Base-by-base conservation (phyloP, 2,888 invertebrate species). In the Oscheius sp. region DNA sequence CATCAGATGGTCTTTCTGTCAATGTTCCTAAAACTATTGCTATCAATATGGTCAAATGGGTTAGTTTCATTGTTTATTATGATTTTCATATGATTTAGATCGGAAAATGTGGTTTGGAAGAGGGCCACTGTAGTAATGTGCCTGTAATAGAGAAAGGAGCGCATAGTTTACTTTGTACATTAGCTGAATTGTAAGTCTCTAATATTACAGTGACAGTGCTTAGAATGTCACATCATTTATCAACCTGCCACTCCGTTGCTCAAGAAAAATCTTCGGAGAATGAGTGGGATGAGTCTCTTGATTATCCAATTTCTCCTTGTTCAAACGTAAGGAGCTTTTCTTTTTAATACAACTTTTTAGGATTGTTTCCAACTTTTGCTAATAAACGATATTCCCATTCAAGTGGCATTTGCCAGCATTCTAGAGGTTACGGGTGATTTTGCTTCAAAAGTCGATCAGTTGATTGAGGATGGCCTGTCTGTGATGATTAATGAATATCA, bases 391-490 rank as follows among this genome's bases (percentile, higher is more conserved):
- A 21, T 27, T 27, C 27, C 21, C n/a, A 7, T 27, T 16, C 27
- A 58, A 58, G 58, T 27, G 1, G 58, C 25, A 2, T 18, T 58
- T 12, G 58, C 58, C 12, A 58, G 27, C n/a, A 23, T 58, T 1
- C 12, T 58, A 16, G 13, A 9, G 16, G 35, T 58, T 29, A 58
- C 29, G 7, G 49, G 49, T 27, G 58, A 58, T 2, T 18, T 58
- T 21, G 53, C 21, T 21, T 21, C 53, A 9, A 12, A 23, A 9
- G 35, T 58, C n/a, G 29, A 58, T 1, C 58, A 58, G 13, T 27
- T 58, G 27, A 58, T 58, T n/a, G 58, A 58, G 13, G 58, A 58
- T 13, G 58, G 58, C 12, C 58, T 58, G 13, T 12, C n/a, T 29
- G 16, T 27, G 3, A 58, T 58, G 58, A 27, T 58, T 27, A 18